These are phyloP conservation scores for Periophthalmus modestus DNA, from an alignment of 2,113 vertebrate genomes.

Conservation along the genomic window DNA sequence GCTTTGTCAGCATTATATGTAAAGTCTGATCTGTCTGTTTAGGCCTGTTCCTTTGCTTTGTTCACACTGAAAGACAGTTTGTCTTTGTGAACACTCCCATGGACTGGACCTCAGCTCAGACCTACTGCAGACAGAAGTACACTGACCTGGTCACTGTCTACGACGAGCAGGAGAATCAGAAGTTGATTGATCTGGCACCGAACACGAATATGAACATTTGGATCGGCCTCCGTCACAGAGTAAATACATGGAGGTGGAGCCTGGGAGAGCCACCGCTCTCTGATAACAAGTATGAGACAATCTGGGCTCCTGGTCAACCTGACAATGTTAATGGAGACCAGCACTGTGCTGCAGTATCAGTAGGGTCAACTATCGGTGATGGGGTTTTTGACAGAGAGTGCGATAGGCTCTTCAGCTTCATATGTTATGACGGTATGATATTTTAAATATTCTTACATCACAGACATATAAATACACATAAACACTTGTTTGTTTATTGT, in stretches of 20 bases:
- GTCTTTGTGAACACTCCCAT: not conserved
- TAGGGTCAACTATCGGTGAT: not conserved
- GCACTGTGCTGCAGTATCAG: not conserved
- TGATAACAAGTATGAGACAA: no score
- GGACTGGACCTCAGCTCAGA: constrained; percentile 25
- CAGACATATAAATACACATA: no score
- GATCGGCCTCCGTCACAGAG: constrained; percentile 7
- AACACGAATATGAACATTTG: not conserved
- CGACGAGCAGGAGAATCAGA: not conserved
- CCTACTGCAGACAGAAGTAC: constrained; percentile 16
- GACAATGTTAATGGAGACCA: not conserved
- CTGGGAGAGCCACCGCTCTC: not conserved
- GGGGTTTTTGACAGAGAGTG: not conserved
- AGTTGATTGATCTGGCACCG: not conserved
- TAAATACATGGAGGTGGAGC: constrained; percentile 15
- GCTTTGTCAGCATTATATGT: no score
- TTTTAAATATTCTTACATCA: not conserved
- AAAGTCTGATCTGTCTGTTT: no score
- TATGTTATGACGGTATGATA: constrained; percentile 13
- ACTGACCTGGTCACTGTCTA: constrained; percentile 17
- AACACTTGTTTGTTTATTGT: no score
- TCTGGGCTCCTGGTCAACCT: not conserved
- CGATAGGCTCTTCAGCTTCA: not conserved
- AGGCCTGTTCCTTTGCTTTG: constrained; percentile 10
- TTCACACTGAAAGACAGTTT: not conserved